A percentile compares a stretch with the other conserved stretches of the same genome.
Evolutionary conservation across 2,888 invertebrate genomes (phyloP).

Genomic region (Oscheius sp.): DNA sequence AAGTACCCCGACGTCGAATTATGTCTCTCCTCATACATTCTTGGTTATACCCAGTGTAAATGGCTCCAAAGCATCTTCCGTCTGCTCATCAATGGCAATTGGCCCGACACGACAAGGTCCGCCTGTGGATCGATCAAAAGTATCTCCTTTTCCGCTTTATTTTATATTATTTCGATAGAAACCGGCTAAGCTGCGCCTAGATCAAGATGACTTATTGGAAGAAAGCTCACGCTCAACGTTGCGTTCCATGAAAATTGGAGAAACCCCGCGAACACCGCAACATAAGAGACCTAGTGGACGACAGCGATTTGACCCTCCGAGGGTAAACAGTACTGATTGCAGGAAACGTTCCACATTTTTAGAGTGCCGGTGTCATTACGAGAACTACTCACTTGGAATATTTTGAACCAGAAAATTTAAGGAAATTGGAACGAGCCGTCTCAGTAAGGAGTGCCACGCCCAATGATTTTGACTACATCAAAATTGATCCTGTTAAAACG

Average conservation of each 20-base stretch:
- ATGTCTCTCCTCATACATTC: background rate
- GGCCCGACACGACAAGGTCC: conserved; percentile 23
- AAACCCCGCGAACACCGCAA: conserved; percentile 17
- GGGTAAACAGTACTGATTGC: background rate
- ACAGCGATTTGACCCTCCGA: conserved; percentile 17
- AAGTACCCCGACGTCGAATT: background rate
- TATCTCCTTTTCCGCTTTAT: background rate
- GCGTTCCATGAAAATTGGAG: background rate
- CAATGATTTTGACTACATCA: conserved; percentile 28
- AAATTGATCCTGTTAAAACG: conserved; percentile 31
- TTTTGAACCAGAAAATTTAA: conserved; percentile 22
- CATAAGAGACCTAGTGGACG: background rate
- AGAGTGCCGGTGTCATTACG: conserved; percentile 27
- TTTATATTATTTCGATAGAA: background rate
- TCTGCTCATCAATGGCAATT: conserved; percentile 31
- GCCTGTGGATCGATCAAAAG: conserved; percentile 33
- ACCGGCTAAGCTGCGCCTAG: conserved; percentile 28
- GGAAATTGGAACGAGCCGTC: conserved; percentile 10
- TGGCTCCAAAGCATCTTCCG: conserved; percentile 31
- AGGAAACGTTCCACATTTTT: background rate
- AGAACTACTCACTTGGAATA: conserved; percentile 19
- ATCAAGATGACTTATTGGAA: conserved; percentile 10
- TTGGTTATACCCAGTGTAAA: conserved; percentile 19
- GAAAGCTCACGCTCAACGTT: background rate
- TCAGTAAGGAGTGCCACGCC: conserved; percentile 13